Percentiles rank a stretch among this genome's conserved stretches.
These are phyloP conservation scores for Heteropelma amictum DNA, from an alignment of 2,888 invertebrate genomes.

Conservation along the genomic window DNA sequence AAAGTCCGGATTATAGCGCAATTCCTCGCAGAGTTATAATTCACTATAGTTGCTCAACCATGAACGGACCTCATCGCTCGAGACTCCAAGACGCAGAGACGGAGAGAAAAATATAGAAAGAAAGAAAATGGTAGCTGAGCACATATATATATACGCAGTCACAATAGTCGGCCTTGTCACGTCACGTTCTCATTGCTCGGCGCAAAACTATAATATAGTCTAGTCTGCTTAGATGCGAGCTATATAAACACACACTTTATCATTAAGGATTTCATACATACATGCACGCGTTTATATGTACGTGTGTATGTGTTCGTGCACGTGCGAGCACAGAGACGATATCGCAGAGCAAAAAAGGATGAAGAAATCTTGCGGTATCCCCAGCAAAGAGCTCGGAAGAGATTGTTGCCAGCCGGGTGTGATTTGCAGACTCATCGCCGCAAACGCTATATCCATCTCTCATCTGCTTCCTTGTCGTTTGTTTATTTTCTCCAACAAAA, in stretches of 20 bases:
- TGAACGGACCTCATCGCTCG: slow-evolving; percentile 55
- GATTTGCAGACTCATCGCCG: slow-evolving; percentile 36
- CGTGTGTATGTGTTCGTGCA: not conserved
- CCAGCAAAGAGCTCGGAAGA: slow-evolving; percentile 7
- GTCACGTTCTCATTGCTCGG: slow-evolving; percentile 59
- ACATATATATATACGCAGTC: slow-evolving; percentile 37
- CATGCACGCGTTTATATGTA: not conserved
- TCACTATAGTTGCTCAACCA: slow-evolving; percentile 54
- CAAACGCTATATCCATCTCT: not conserved
- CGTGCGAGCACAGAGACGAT: not conserved
- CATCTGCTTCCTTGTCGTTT: not conserved
- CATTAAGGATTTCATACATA: not conserved
- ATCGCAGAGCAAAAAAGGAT: slow-evolving; percentile 6
- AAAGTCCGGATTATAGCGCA: not conserved
- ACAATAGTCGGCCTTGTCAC: slow-evolving; percentile 60
- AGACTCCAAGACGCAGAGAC: slow-evolving; percentile 4
- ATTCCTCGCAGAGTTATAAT: slow-evolving; percentile 37
- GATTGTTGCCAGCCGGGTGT: slow-evolving; percentile 49
- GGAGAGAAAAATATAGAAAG: slow-evolving; percentile 5
- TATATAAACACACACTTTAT: slow-evolving; percentile 22
- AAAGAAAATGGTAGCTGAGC: too few species aligned
- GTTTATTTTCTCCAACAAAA: slow-evolving; percentile 29
- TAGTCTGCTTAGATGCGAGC: slow-evolving; percentile 5
- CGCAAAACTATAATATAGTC: slow-evolving; percentile 36
- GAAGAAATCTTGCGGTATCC: slow-evolving; percentile 38